A percentile compares a stretch with the other conserved stretches of the same genome.
These are phyloP conservation scores for Dinoponera quadriceps DNA, from an alignment of 1,140 invertebrate species.

Conservation along the genomic window DNA sequence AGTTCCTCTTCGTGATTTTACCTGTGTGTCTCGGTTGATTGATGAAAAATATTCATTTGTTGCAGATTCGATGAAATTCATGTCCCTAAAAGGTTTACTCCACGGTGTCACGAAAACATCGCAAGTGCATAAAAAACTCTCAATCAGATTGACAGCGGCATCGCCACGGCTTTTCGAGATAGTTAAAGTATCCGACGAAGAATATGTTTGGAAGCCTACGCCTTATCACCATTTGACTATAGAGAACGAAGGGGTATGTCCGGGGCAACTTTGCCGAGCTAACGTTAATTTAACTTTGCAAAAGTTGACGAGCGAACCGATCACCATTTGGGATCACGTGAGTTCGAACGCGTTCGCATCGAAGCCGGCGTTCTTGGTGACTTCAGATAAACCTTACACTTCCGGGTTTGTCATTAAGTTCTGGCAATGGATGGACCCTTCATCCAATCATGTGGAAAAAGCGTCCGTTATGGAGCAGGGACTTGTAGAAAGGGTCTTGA, in stretches of 20 bases:
- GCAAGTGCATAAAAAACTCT: slow-evolving; percentile 62
- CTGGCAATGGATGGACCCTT: slow-evolving; percentile 89
- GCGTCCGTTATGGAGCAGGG: slow-evolving; percentile 82
- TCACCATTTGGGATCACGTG: slow-evolving; percentile 87
- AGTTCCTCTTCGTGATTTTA: slow-evolving; percentile 69
- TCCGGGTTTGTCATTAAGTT: slow-evolving; percentile 92
- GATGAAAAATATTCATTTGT: slow-evolving; percentile 33
- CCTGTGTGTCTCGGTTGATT: not conserved
- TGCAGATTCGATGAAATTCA: slow-evolving; percentile 72
- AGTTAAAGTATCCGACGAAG: slow-evolving; percentile 49
- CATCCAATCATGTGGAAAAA: slow-evolving; percentile 46
- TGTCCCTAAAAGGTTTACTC: slow-evolving; percentile 73
- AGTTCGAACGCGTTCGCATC: slow-evolving; percentile 88
- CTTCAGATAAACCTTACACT: slow-evolving; percentile 84
- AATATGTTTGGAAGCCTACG: slow-evolving; percentile 74
- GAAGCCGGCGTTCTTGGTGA: slow-evolving; percentile 87
- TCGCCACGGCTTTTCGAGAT: slow-evolving; percentile 45
- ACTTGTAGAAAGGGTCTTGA: slow-evolving; percentile 90
- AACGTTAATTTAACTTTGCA: slow-evolving; percentile 87
- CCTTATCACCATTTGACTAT: slow-evolving; percentile 85
- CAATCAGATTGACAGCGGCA: slow-evolving; percentile 26
- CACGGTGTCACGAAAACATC: slow-evolving; percentile 69
- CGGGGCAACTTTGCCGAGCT: slow-evolving; percentile 87
- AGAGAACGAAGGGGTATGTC: slow-evolving; percentile 89
- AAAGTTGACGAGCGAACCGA: slow-evolving; percentile 85